Evolutionary conservation across 2,797 vertebrate species (phyloP).

Genomic region (Oreonectes daqikongensis): DNA sequence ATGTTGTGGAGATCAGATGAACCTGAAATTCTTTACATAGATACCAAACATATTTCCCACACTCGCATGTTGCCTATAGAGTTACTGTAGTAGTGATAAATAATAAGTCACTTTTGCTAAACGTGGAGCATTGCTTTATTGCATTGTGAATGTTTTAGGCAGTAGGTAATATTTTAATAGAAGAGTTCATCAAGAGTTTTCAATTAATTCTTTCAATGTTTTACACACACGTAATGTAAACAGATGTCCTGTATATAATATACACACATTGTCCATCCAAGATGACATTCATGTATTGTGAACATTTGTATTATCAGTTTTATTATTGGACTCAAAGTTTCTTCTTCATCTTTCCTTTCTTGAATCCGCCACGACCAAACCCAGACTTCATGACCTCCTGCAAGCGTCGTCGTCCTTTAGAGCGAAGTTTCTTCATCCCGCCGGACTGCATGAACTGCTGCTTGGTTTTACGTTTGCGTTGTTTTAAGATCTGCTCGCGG

Average conservation of each 20-base stretch:
- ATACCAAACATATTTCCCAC: no score
- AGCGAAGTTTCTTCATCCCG: constrained; percentile 80
- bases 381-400: constrained; percentile 84
- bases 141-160: no score
- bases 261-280: neutral
- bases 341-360: constrained; percentile 89
- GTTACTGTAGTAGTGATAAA: no score
- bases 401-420: constrained; percentile 73
- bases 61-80: no score
- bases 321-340: constrained; percentile 68
- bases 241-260: neutral
- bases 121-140: neutral
- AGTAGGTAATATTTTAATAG: no score
- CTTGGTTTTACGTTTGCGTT: constrained; percentile 82
- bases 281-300: neutral
- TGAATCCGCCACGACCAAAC: constrained; percentile 79
- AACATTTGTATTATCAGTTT: neutral
- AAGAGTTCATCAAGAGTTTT: no score
- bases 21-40: no score
- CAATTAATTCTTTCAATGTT: neutral
- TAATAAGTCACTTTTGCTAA: neutral
- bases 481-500: constrained; percentile 90
- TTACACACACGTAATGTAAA: neutral
- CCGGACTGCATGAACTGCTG: constrained; percentile 89
- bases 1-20: no score